These are phyloP conservation scores for Entomyzon cyanotis DNA, from an alignment of 2,113 vertebrate genomes.

Conservation along the genomic window DNA sequence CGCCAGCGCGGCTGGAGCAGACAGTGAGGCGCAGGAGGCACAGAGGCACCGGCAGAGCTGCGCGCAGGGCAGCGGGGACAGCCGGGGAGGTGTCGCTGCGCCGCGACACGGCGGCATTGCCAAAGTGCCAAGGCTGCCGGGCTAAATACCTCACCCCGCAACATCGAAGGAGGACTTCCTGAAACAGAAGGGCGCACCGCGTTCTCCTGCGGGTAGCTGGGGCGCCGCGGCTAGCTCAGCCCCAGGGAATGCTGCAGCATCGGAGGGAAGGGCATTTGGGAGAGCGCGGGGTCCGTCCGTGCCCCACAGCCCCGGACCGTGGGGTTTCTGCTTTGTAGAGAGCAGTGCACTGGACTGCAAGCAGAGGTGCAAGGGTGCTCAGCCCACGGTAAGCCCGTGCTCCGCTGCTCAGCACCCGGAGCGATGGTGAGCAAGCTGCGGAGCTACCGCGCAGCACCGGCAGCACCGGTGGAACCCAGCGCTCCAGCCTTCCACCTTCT, in stretches of 20 bases:
- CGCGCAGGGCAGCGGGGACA: neutral
- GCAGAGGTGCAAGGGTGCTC: neutral
- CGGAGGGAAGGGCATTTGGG: neutral
- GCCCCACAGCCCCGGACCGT: fast-evolving
- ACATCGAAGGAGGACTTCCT: neutral
- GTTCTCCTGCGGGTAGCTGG: neutral
- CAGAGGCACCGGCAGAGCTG: neutral
- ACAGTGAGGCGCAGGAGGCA: neutral
- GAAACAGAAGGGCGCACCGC: neutral
- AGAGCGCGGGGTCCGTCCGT: neutral
- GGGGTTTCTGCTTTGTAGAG: neutral
- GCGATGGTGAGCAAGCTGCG: fast-evolving
- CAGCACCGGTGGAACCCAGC: neutral
- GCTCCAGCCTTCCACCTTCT: neutral
- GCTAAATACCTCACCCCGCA: neutral
- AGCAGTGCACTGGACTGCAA: neutral
- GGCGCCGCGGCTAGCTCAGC: too few relatives aligned
- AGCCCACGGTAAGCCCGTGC: neutral
- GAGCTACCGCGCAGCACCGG: neutral
- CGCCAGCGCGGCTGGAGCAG: too few relatives aligned
- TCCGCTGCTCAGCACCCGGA: neutral
- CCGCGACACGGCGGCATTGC: fast-evolving
- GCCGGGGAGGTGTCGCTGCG: neutral
- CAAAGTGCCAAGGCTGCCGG: neutral
- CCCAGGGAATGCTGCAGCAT: neutral